These are phyloP conservation scores for Nineta flava DNA, from an alignment of 2,888 invertebrate species.

Conservation along the genomic window DNA sequence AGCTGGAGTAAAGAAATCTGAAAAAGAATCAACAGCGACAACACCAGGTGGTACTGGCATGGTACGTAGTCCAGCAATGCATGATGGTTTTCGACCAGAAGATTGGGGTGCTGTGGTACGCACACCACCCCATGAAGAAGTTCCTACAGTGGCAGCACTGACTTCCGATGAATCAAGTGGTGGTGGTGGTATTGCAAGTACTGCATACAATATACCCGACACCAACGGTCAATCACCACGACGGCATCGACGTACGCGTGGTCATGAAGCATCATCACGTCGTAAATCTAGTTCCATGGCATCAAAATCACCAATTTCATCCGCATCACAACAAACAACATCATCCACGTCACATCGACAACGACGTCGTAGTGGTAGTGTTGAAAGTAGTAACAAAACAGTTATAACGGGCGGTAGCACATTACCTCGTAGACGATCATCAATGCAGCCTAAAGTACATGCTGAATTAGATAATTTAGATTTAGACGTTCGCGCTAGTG, in stretches of 20 bases:
- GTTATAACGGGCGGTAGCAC: slow-evolving; percentile 41
- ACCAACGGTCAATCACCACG: slow-evolving; percentile 29
- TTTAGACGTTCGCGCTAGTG: slow-evolving; percentile 9
- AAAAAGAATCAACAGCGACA: slow-evolving; percentile 17
- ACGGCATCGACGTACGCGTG: slow-evolving; percentile 36
- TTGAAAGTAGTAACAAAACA: slow-evolving; percentile 21
- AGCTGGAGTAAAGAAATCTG: slow-evolving; percentile 15
- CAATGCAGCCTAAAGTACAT: slow-evolving; percentile 29
- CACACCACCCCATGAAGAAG: slow-evolving; percentile 12
- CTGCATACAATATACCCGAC: slow-evolving; percentile 8
- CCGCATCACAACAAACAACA: neutral
- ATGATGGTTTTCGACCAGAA: slow-evolving; percentile 21
- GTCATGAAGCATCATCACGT: slow-evolving; percentile 41
- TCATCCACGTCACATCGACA: slow-evolving; percentile 27
- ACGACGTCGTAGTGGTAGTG: slow-evolving; percentile 18
- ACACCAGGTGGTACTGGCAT: slow-evolving; percentile 16
- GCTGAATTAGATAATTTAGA: neutral
- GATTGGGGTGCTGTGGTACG: slow-evolving; percentile 20
- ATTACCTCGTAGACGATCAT: slow-evolving; percentile 42
- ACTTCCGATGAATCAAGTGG: slow-evolving; percentile 32
- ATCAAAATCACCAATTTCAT: slow-evolving; percentile 36
- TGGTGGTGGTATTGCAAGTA: slow-evolving; percentile 16
- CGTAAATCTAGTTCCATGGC: slow-evolving; percentile 40
- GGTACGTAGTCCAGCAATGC: slow-evolving; percentile 25
- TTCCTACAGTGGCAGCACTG: slow-evolving; percentile 7